Base-by-base conservation (phyloP, 2,888 invertebrate genomes). In the Aporophyla lueneburgensis region DNA sequence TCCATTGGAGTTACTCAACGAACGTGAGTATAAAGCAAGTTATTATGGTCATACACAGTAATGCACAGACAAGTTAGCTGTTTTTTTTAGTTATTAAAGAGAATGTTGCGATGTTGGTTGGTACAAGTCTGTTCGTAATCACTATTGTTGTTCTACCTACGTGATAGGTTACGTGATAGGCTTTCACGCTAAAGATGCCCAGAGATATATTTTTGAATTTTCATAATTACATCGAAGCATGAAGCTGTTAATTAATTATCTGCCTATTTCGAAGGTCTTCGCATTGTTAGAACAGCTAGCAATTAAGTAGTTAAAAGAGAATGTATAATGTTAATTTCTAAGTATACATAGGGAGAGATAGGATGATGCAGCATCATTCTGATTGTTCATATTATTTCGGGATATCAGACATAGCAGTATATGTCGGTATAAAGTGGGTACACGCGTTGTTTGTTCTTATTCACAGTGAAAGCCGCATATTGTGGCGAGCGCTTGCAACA, bases 391-490 rank as follows among this genome's bases (percentile, higher is more conserved):
- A 49, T 72, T 78, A 72, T 78, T 65, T 78, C 59, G 53, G 14
- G 58, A 21, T n/a, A 78, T 43, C 54, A 62, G 33, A 65, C n/a
- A 46, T 53, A 78, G 19, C 59, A 69, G 14, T 74, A 69, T 43
- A n/a, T n/a, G n/a, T 54, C 56, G 2, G 2, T 33, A 33, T 19
- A 5, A 16, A 58, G 66, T 72, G 65, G 6, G 27, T 76, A 76
- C 33, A 56, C 7, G 24, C n/a, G 56, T 56, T 78, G 76, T 85
- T 86, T 84, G 87, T 88, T 90, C 87, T 80, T 85, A 83, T 87
- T 87, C 83, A 76, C 80, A 89, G 93, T 92, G 93, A 93, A 93
- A 94, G 92, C 91, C 81, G 86, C 76, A 81, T 86, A 91, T 91
- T 91, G 90, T 91, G 87, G 76, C 74, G 68, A 54, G 65, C 74